Evolutionary conservation across 2,113 vertebrate species (phyloP).

Genomic region (Cygnus buccinator): DNA sequence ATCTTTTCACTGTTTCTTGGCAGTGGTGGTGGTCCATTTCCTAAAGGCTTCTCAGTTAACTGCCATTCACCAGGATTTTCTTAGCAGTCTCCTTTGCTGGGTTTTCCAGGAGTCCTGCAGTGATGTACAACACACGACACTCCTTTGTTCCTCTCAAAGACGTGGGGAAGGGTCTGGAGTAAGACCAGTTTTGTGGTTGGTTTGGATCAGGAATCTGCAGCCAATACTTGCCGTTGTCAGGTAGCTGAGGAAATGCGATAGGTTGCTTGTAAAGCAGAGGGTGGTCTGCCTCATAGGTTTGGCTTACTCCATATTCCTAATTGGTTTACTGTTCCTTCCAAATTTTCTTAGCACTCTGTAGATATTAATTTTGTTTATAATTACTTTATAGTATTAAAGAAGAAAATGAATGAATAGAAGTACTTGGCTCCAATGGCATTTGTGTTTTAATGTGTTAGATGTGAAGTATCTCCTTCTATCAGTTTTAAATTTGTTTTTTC

Average conservation of each 20-base stretch:
- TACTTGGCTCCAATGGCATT: neutral
- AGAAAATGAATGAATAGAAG: neutral
- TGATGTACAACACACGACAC: neutral
- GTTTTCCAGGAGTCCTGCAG: neutral
- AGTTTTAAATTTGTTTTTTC: neutral
- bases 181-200: neutral
- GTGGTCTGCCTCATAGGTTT: neutral
- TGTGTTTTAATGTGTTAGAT: neutral
- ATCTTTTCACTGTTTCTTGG: neutral
- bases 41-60: neutral
- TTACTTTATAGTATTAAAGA: neutral
- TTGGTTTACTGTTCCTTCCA: neutral
- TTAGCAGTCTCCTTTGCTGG: neutral
- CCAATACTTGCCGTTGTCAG: neutral
- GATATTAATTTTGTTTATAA: neutral
- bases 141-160: neutral
- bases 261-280: neutral
- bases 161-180: accelerated
- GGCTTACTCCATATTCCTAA: neutral
- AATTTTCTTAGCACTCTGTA: neutral
- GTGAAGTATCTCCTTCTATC: neutral
- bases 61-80: neutral
- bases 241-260: neutral
- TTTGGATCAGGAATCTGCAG: neutral
- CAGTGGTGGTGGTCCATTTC: neutral